Evolutionary conservation across 2,113 vertebrate genomes (phyloP).

Genomic region (Climacteris rufus): DNA sequence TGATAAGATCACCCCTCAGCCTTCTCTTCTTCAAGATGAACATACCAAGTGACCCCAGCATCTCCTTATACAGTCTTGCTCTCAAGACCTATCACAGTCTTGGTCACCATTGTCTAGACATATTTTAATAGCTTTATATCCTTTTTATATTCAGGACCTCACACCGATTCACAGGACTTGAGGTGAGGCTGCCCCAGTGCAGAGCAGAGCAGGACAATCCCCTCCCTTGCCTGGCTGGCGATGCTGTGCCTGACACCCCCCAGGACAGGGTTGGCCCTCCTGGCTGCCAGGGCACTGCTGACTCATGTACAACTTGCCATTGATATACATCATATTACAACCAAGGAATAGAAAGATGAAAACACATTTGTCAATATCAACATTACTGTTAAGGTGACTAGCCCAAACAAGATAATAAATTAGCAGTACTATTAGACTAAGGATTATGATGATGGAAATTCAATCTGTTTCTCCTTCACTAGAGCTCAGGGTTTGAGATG

Average conservation of each 20-base stretch:
- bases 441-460: neutral
- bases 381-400: neutral
- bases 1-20: accelerated
- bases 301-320: accelerated
- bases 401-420: neutral
- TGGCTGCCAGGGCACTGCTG: neutral
- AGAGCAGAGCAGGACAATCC: neutral
- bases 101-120: neutral
- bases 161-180: neutral
- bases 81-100: neutral
- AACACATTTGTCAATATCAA: neutral
- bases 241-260: neutral
- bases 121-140: neutral
- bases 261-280: accelerated
- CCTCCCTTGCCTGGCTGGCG: accelerated
- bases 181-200: neutral
- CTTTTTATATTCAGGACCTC: neutral
- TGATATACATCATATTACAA: neutral
- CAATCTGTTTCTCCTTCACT: neutral
- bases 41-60: neutral
- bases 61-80: neutral
- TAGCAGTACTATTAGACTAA: neutral
- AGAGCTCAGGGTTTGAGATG: neutral
- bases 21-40: neutral
- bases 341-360: neutral